Evolutionary conservation across 2,113 vertebrate species (phyloP).

Genomic region (Chionodraco myersi): DNA sequence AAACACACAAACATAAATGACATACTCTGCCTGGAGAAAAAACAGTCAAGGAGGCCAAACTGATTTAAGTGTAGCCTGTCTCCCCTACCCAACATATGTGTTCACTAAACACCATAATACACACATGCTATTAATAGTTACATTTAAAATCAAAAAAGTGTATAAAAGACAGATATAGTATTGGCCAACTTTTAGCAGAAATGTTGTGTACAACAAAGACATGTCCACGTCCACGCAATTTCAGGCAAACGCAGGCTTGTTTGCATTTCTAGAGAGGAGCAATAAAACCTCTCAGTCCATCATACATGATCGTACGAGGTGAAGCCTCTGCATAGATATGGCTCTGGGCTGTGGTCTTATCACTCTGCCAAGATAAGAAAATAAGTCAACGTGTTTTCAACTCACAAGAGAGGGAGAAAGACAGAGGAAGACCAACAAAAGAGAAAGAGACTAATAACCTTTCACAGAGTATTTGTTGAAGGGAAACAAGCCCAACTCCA

Average conservation of each 20-base stretch:
- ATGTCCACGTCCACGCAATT: background rate
- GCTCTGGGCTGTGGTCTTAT: conserved; percentile 20
- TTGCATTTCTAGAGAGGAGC: conserved; percentile 65
- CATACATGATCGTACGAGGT: background rate
- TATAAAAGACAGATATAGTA: background rate
- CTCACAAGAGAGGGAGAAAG: background rate
- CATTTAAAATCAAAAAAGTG: background rate
- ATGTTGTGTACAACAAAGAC: conserved; percentile 9
- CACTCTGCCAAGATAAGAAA: conserved; percentile 40
- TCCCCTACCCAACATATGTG: too few species aligned
- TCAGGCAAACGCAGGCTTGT: conserved; percentile 47
- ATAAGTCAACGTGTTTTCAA: conserved; percentile 8
- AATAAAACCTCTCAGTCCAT: conserved; percentile 43
- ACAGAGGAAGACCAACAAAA: background rate
- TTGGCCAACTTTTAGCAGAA: background rate
- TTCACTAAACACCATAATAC: background rate
- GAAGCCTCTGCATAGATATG: conserved; percentile 43
- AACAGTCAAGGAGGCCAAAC: background rate
- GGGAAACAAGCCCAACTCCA: conserved; percentile 26
- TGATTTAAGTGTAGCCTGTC: background rate
- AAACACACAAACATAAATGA: conserved; percentile 50
- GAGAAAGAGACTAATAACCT: conserved; percentile 9
- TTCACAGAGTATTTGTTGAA: conserved; percentile 32
- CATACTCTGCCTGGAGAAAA: conserved; percentile 5
- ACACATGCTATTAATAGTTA: background rate